phyloP scores from a whole-genome alignment of 2,113 vertebrate genomes.

The Gallinago undulata region DNA sequence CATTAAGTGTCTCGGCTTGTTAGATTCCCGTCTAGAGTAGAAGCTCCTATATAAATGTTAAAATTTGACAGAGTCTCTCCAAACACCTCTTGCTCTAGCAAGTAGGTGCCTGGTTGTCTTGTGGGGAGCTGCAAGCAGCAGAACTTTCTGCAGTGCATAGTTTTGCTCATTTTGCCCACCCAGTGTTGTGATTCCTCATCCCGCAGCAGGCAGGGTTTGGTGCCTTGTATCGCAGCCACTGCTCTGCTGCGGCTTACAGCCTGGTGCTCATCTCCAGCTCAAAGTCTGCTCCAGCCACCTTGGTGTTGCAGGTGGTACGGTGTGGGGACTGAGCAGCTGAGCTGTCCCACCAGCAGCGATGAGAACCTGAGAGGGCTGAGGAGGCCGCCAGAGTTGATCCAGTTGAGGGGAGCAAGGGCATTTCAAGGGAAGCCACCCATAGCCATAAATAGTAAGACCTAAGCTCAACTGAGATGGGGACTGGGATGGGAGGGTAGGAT shows the following conservation, averaged over 20 bases:
- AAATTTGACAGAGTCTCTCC: not conserved
- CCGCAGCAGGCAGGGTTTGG: rapidly evolving
- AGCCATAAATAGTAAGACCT: not conserved
- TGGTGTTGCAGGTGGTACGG: rapidly evolving
- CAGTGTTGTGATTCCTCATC: not conserved
- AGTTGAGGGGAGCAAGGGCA: not conserved
- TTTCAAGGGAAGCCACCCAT: not conserved
- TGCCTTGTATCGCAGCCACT: not conserved
- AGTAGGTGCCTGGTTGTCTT: not conserved
- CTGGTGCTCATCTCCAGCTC: not conserved
- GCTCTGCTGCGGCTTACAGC: not conserved
- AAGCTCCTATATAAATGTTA: not conserved
- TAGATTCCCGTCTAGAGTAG: not conserved
- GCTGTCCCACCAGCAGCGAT: rapidly evolving
- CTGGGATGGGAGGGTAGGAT: not conserved
- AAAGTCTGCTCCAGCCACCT: not conserved
- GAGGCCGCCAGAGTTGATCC: not conserved
- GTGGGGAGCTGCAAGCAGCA: not conserved
- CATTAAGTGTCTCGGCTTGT: not conserved
- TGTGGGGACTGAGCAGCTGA: not conserved
- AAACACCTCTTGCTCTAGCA: not conserved
- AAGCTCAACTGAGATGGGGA: not conserved
- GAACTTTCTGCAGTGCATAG: not conserved
- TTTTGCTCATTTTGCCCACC: not conserved
- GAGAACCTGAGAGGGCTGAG: not conserved